A percentile compares a stretch with the other conserved stretches of the same genome.
Evolutionary conservation across 2,113 vertebrate species (phyloP).

Genomic region (Labeo catla): DNA sequence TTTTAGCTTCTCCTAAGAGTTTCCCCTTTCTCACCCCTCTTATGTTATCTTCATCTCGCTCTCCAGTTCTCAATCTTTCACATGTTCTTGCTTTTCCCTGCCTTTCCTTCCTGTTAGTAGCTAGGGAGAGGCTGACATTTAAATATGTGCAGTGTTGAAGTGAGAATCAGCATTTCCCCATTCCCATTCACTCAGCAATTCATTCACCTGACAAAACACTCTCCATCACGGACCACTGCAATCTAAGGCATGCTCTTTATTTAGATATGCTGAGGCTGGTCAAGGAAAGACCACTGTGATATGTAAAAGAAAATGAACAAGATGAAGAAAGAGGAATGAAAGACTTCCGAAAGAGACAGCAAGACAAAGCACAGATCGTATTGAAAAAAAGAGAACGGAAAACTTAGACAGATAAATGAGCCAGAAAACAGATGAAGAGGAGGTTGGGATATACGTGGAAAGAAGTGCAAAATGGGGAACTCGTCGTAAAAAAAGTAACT

Average conservation of each 20-base stretch:
- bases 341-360: background rate
- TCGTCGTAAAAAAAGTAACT: background rate
- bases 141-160: constrained; percentile 46
- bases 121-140: constrained; percentile 49
- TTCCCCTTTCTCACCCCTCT: background rate
- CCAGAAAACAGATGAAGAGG: constrained; percentile 9
- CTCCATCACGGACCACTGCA: constrained; percentile 29
- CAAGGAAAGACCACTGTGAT: constrained; percentile 42
- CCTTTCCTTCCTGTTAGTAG: background rate
- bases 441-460: background rate
- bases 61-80: background rate
- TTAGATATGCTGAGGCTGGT: constrained; percentile 42
- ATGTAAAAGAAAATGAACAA: background rate
- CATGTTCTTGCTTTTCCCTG: background rate
- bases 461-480: background rate
- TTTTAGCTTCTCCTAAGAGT: background rate
- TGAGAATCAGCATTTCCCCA: constrained; percentile 41
- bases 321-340: background rate
- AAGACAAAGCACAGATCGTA: background rate
- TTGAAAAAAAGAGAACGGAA: background rate
- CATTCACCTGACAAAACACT: constrained; percentile 43
- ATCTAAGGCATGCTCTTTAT: constrained; percentile 26
- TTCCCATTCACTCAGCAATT: constrained; percentile 49
- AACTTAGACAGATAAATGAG: background rate
- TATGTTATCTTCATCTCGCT: background rate